These are phyloP conservation scores for Aleiodes leptofemur DNA, from an alignment of 2,888 invertebrate genomes.

Conservation along the genomic window DNA sequence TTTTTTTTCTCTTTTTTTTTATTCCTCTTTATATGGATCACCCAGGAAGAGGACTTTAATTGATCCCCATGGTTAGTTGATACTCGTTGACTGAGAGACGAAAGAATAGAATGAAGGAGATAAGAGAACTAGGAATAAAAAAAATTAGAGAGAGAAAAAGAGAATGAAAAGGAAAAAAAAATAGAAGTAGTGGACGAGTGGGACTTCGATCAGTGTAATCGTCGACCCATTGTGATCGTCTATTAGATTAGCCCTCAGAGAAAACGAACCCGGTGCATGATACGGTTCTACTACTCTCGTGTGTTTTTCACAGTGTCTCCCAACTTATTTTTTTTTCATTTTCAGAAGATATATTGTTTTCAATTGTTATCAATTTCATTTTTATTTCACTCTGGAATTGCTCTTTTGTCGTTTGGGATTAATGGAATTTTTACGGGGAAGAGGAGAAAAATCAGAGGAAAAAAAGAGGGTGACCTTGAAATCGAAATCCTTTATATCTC, in stretches of 20 bases:
- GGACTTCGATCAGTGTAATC: conserved; percentile 63
- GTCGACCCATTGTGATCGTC: conserved; percentile 65
- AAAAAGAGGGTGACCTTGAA: not conserved
- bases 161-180: not conserved
- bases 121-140: not conserved
- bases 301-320: not conserved
- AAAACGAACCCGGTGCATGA: conserved; percentile 6
- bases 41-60: conserved; percentile 24
- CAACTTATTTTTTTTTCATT: conserved; percentile 11
- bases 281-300: not conserved
- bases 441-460: not conserved
- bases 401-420: too few species aligned
- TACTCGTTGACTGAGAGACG: not conserved
- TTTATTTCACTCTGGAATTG: not conserved
- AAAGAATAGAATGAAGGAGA: conserved; percentile 19
- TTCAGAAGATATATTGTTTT: not conserved
- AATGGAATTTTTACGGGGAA: too few species aligned
- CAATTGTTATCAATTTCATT: conserved; percentile 1
- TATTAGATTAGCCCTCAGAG: conserved; percentile 60
- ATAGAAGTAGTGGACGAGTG: not conserved
- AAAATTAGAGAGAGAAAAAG: not conserved
- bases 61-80: conserved; percentile 26
- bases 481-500: not conserved
- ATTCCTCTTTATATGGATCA: conserved; percentile 1
- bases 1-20: conserved; percentile 18